These are phyloP conservation scores for Clarias platycephalus DNA, from an alignment of 2,797 vertebrate species.

Conservation along the genomic window DNA sequence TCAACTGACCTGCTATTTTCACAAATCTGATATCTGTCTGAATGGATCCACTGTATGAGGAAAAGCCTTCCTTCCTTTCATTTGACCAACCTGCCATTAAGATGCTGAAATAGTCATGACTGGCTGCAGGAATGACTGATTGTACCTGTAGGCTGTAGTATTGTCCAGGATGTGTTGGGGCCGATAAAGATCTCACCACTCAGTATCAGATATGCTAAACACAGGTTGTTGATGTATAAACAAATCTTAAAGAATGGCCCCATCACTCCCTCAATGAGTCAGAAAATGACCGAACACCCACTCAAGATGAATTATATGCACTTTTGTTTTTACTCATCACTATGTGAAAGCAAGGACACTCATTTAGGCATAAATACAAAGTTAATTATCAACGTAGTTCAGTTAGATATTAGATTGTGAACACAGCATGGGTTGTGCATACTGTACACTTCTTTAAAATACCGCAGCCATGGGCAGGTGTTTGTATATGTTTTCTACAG, in stretches of 20 bases:
- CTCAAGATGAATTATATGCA: slow-evolving; percentile 15
- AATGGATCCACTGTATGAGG: slow-evolving; percentile 57
- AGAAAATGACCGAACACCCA: slow-evolving; percentile 41
- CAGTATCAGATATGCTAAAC: slow-evolving; percentile 63
- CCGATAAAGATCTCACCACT: slow-evolving; percentile 49
- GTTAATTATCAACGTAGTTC: slow-evolving; percentile 31
- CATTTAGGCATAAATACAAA: slow-evolving; percentile 40
- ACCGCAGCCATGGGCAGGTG: neutral
- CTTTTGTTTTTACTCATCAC: slow-evolving; percentile 32
- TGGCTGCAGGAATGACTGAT: slow-evolving; percentile 72
- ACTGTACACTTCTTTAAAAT: neutral
- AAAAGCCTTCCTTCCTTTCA: slow-evolving; percentile 56
- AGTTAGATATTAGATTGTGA: slow-evolving; percentile 12
- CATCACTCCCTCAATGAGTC: slow-evolving; percentile 47
- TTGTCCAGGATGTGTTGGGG: slow-evolving; percentile 52
- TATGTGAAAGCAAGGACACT: slow-evolving; percentile 12
- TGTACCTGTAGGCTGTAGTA: slow-evolving; percentile 59
- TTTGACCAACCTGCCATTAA: slow-evolving; percentile 67
- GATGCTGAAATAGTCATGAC: slow-evolving; percentile 68
- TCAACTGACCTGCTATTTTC: neutral
- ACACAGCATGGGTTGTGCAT: neutral
- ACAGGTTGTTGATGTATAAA: slow-evolving; percentile 64
- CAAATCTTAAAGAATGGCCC: slow-evolving; percentile 46
- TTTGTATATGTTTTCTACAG: neutral
- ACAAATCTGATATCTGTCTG: slow-evolving; percentile 22